Conservation (phyloP, 2,113 vertebrate genomes). For the Arenaria interpres region DNA sequence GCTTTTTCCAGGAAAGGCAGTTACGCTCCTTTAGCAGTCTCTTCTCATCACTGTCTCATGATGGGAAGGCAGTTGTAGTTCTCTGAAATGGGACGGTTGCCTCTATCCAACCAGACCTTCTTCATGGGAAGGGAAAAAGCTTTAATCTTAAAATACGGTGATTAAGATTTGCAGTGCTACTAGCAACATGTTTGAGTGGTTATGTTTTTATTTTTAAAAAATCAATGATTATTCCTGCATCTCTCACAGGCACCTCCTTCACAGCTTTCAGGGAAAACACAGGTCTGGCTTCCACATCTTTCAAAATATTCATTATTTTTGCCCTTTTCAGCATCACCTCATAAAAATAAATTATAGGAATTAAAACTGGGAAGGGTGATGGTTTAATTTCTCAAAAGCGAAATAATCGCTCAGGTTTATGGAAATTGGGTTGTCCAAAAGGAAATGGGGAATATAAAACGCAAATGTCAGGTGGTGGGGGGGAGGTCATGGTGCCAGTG, state of each 20-base stretch:
- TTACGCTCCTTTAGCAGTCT: background rate
- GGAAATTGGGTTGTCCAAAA: constrained; percentile 18
- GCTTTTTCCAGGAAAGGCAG: background rate
- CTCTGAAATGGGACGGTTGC: background rate
- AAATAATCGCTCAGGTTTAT: constrained; percentile 33
- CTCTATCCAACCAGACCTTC: background rate
- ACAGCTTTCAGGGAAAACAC: background rate
- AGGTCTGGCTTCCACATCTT: constrained; percentile 1
- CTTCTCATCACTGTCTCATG: background rate
- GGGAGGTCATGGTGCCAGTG: background rate
- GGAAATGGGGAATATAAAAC: constrained; percentile 24
- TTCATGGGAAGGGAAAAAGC: background rate
- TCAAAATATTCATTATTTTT: constrained; percentile 64
- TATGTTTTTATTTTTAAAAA: background rate
- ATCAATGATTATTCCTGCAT: background rate
- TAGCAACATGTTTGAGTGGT: background rate
- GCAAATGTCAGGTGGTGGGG: background rate
- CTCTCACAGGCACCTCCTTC: background rate
- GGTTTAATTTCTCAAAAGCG: constrained; percentile 58
- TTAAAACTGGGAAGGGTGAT: constrained; percentile 6
- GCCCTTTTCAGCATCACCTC: constrained; percentile 39
- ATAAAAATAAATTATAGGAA: constrained; percentile 54
- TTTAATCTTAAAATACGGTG: background rate
- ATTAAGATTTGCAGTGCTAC: background rate
- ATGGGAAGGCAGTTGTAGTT: background rate